These are phyloP conservation scores for Dastarcus helophoroides DNA, from an alignment of 2,888 invertebrate species.

Conservation along the genomic window DNA sequence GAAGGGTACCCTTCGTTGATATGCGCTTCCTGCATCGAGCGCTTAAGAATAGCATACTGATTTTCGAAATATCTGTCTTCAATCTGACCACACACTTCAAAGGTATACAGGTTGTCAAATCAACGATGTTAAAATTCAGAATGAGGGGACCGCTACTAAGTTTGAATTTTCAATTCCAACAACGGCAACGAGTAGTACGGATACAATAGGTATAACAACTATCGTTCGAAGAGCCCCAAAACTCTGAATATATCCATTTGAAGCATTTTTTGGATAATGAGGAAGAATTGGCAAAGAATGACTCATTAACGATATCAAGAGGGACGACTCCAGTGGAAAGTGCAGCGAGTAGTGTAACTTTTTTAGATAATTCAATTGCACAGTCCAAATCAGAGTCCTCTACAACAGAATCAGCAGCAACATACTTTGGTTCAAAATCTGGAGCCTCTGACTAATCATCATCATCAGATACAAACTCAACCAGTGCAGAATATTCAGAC, in stretches of 20 bases:
- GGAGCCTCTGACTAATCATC: constrained; percentile 4
- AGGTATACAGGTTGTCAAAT: constrained; percentile 24
- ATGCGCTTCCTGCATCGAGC: constrained; percentile 30
- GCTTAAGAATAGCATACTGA: constrained; percentile 30
- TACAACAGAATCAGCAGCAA: constrained; percentile 1
- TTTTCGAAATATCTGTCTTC: constrained; percentile 29
- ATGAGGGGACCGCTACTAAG: constrained; percentile 16
- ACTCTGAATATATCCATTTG: constrained; percentile 30
- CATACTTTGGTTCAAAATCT: not conserved
- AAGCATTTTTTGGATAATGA: constrained; percentile 33
- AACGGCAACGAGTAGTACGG: constrained; percentile 18
- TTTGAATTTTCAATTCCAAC: constrained; percentile 25
- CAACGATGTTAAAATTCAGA: constrained; percentile 16
- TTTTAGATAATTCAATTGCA: constrained; percentile 2
- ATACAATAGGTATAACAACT: constrained; percentile 18
- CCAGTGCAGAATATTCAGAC: constrained; percentile 1
- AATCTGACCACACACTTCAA: constrained; percentile 28
- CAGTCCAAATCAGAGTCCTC: not conserved
- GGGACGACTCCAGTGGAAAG: constrained; percentile 18
- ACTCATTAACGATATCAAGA: constrained; percentile 18
- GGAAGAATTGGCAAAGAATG: constrained; percentile 25
- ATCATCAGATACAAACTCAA: constrained; percentile 8
- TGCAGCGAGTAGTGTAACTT: not conserved
- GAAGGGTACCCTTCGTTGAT: constrained; percentile 30
- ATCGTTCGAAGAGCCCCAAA: constrained; percentile 27